A percentile compares a stretch with the other conserved stretches of the same genome.
These are phyloP conservation scores for Drosophila sp. DNA, from an alignment of 1,140 invertebrate genomes.

Conservation along the genomic window DNA sequence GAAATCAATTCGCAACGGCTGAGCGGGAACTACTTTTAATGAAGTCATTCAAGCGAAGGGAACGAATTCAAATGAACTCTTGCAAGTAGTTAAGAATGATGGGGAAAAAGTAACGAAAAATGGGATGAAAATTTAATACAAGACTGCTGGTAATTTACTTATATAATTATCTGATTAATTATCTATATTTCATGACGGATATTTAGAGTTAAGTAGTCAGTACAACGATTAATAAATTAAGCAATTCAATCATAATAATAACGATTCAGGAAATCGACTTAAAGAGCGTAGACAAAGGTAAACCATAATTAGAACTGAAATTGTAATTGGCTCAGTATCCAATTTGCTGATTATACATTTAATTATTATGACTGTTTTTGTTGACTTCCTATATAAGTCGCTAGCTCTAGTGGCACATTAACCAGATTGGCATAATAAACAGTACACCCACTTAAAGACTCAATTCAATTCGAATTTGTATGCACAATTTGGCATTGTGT, in stretches of 20 bases:
- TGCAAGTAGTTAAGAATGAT: neutral
- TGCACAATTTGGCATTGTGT: constrained; percentile 55
- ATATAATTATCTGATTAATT: no score
- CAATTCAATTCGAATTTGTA: constrained; percentile 43
- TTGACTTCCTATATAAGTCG: constrained; percentile 20
- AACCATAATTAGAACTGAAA: neutral
- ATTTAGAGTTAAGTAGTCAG: no score
- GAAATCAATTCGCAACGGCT: constrained; percentile 22
- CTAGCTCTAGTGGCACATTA: constrained; percentile 69
- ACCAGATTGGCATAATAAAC: constrained; percentile 57
- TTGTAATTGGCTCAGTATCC: neutral
- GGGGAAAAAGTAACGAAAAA: neutral
- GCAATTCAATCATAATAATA: neutral
- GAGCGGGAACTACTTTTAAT: constrained; percentile 10
- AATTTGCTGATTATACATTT: constrained; percentile 1
- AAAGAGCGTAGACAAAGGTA: neutral
- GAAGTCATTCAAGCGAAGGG: constrained; percentile 2
- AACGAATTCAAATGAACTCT: constrained; percentile 12
- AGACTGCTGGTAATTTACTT: neutral
- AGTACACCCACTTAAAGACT: constrained; percentile 39
- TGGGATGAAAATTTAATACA: no score
- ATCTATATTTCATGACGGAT: no score
- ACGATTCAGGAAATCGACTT: neutral
- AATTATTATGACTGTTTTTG: constrained; percentile 11
- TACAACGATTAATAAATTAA: neutral